phyloP scores from a whole-genome alignment of 2,797 vertebrate species.

The Rhynchonycteris naso region DNA sequence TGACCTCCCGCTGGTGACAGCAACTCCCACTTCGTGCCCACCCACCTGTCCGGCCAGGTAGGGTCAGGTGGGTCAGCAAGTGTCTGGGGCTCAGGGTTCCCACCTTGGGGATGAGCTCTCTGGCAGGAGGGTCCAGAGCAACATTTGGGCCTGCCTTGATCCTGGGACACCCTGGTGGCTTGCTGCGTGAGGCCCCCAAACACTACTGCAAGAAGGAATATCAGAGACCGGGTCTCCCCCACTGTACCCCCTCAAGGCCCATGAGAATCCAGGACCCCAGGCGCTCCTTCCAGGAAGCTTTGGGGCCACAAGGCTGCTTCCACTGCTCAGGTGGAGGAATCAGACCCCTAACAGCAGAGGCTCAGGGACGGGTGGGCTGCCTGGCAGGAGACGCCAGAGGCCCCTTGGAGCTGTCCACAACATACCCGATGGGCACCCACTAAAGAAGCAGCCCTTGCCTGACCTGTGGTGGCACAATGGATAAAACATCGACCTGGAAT shows the following conservation, averaged over 20 bases:
- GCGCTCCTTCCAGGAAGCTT: background rate
- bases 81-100: background rate
- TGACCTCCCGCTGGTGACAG: accelerated
- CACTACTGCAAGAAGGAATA: too few relatives aligned
- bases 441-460: too few relatives aligned
- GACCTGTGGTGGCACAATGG: too few relatives aligned
- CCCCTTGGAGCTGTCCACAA: background rate
- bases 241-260: background rate
- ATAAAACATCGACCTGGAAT: too few relatives aligned
- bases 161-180: too few relatives aligned
- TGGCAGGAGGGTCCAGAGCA: background rate
- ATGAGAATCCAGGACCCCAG: background rate
- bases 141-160: background rate
- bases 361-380: background rate
- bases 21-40: accelerated
- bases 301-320: accelerated
- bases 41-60: background rate
- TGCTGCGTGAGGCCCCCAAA: background rate
- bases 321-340: accelerated
- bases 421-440: accelerated
- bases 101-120: background rate
- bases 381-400: background rate
- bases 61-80: background rate
- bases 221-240: background rate
- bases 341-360: background rate